Conservation (phyloP, 2,797 vertebrate species). For the Helarctos malayanus region DNA sequence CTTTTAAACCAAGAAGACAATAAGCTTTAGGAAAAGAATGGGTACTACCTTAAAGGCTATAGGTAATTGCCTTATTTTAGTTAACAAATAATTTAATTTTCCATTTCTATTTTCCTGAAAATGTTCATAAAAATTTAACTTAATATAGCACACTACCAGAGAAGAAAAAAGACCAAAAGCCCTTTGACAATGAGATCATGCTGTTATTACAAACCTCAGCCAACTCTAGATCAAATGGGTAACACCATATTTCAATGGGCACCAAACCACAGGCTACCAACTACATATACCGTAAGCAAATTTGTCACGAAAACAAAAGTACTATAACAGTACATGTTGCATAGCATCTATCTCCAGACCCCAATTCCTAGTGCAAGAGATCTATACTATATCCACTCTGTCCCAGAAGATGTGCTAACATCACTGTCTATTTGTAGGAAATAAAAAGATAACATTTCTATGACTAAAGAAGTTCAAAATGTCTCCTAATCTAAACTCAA, state of each 20-base stretch:
- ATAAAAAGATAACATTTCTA: not conserved
- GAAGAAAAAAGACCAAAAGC: not conserved
- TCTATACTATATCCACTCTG: not conserved
- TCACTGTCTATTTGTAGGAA: constrained; percentile 19
- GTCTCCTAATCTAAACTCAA: not conserved
- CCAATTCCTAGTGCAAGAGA: constrained; percentile 51
- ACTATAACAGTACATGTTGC: not conserved
- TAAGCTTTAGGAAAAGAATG: not conserved
- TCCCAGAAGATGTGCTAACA: not conserved
- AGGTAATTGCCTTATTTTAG: constrained; percentile 6
- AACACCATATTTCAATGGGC: not conserved
- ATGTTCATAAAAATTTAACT: constrained; percentile 41
- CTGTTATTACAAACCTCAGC: not conserved
- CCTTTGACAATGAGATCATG: not conserved
- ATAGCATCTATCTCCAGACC: not conserved
- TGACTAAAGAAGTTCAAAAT: constrained; percentile 48
- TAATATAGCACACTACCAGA: constrained; percentile 27
- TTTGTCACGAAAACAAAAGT: constrained; percentile 49
- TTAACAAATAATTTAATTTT: constrained; percentile 60
- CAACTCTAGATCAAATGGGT: constrained; percentile 31
- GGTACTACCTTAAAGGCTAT: constrained; percentile 27
- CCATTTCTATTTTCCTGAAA: constrained; percentile 50
- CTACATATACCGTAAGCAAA: not conserved
- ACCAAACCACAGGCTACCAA: constrained; percentile 26
- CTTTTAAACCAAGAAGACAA: constrained; percentile 43